A percentile compares a stretch with the other conserved stretches of the same genome.
Evolutionary conservation across 2,888 invertebrate genomes (phyloP).

Genomic region (Leptinotarsa juncta): DNA sequence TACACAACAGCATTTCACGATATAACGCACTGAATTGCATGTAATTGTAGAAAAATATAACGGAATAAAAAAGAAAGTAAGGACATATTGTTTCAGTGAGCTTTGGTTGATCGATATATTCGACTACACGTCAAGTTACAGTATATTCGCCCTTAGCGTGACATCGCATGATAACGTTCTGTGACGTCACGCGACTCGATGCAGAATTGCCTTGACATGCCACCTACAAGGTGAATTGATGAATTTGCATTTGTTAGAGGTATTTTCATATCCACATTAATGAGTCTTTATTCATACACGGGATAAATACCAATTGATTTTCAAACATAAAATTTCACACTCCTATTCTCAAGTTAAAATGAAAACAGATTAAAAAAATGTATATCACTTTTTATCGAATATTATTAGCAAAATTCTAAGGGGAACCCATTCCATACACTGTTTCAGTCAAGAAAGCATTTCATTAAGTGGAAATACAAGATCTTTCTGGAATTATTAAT

Average conservation of each 20-base stretch:
- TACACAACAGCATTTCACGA: conserved; percentile 63
- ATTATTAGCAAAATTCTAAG: too few relatives aligned
- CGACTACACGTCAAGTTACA: conserved; percentile 31
- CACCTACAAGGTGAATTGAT: conserved; percentile 5
- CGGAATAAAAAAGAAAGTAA: conserved; percentile 31
- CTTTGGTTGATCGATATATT: conserved; percentile 49
- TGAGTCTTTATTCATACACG: too few relatives aligned
- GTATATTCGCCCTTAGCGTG: conserved; percentile 52
- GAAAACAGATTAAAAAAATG: too few relatives aligned
- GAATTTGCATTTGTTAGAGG: neutral
- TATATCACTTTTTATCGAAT: too few relatives aligned
- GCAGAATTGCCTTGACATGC: conserved; percentile 10
- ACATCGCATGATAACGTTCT: conserved; percentile 61
- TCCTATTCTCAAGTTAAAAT: too few relatives aligned
- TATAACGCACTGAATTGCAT: conserved; percentile 27
- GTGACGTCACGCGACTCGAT: conserved; percentile 46
- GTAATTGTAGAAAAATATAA: conserved; percentile 33
- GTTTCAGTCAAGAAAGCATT: too few relatives aligned
- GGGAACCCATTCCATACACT: too few relatives aligned
- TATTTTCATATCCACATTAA: neutral
- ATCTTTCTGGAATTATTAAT: too few relatives aligned
- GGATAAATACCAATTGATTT: too few relatives aligned
- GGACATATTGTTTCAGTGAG: conserved; percentile 29
- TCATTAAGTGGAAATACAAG: too few relatives aligned
- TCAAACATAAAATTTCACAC: too few relatives aligned